Percentiles rank a stretch among this genome's conserved stretches.
Conservation (phyloP, 2,888 invertebrate genomes). For the Litoditis marina region DNA sequence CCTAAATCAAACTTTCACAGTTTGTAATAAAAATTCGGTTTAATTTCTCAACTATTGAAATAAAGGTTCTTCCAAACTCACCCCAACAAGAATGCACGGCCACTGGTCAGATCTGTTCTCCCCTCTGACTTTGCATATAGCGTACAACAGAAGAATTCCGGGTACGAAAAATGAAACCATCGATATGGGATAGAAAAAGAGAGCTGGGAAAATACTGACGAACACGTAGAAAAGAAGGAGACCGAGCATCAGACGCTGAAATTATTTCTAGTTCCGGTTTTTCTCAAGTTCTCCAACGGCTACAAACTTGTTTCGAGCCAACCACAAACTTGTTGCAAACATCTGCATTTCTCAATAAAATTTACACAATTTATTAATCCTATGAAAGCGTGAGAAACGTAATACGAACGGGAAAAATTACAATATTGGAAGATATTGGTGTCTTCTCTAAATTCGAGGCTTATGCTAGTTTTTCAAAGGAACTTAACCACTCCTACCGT, state of each 20-base stretch:
- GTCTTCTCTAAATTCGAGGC: no score
- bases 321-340: no score
- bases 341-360: no score
- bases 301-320: no score
- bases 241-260: constrained; percentile 35
- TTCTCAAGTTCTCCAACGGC: no score
- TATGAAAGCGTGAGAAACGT: no score
- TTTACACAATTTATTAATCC: no score
- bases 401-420: no score
- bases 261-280: not conserved
- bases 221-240: constrained; percentile 37
- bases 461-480: no score
- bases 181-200: constrained; percentile 36
- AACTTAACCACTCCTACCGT: no score
- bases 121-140: constrained; percentile 28
- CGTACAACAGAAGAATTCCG: constrained; percentile 31
- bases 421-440: no score
- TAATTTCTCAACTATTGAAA: not conserved
- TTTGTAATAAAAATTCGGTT: not conserved
- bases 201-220: constrained; percentile 35
- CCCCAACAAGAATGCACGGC: constrained; percentile 40
- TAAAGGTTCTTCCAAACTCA: constrained; percentile 1
- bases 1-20: no score
- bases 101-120: constrained; percentile 29
- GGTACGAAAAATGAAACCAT: constrained; percentile 33